Conservation (phyloP, 2,888 invertebrate genomes). For the Meloe dianella region DNA sequence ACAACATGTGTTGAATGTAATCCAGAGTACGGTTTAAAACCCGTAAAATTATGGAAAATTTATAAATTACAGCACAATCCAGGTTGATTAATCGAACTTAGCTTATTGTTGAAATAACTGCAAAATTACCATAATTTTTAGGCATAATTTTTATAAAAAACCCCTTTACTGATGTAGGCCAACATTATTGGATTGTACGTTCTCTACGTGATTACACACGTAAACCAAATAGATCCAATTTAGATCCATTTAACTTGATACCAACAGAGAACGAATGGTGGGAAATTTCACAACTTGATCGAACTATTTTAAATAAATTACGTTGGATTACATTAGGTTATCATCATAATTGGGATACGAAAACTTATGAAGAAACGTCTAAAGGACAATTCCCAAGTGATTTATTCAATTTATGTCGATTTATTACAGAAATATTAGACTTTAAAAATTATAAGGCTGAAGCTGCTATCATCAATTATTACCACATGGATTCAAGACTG, state of each 20-base stretch:
- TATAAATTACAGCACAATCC: conserved; percentile 68
- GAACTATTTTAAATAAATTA: conserved; percentile 63
- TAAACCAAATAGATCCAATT: conserved; percentile 74
- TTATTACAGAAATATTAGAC: conserved; percentile 67
- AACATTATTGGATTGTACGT: conserved; percentile 82
- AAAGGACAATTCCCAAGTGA: conserved; percentile 77
- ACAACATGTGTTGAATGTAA: conserved; percentile 17
- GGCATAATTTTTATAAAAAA: conserved; percentile 83
- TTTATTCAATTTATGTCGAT: conserved; percentile 68
- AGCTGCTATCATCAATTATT: conserved; percentile 96
- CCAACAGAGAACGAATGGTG: conserved; percentile 66
- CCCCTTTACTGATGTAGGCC: conserved; percentile 79
- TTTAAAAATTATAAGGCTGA: conserved; percentile 74
- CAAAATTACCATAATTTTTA: conserved; percentile 46
- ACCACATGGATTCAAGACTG: conserved; percentile 89
- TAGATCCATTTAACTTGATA: conserved; percentile 63
- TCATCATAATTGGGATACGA: conserved; percentile 98
- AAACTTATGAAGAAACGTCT: conserved; percentile 77
- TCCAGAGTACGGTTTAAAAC: conserved; percentile 58
- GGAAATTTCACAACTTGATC: conserved; percentile 62
- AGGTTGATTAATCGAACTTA: too few species aligned
- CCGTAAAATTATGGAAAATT: conserved; percentile 67
- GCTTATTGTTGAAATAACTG: too few species aligned
- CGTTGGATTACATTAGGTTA: conserved; percentile 97
- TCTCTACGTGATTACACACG: conserved; percentile 79